Conservation (phyloP, 2,113 vertebrate genomes). For the Actenoides hombroni region DNA sequence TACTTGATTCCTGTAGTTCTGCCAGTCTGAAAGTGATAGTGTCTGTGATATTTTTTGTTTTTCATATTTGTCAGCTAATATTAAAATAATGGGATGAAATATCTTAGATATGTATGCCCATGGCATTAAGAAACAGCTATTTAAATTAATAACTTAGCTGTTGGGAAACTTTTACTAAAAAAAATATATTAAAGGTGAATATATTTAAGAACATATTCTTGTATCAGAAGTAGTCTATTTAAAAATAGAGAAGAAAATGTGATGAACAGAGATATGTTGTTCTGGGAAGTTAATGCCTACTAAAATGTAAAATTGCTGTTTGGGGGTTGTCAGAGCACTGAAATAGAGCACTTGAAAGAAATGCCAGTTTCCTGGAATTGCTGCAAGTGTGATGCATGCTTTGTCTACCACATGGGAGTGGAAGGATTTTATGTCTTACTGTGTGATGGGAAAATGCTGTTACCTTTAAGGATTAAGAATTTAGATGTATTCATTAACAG, state of each 20-base stretch:
- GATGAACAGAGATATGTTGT: fast-evolving
- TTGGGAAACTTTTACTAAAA: not conserved
- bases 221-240: not conserved
- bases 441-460: not conserved
- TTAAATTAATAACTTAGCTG: not conserved
- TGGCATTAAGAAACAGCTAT: not conserved
- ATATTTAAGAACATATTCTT: not conserved
- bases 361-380: not conserved
- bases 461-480: not conserved
- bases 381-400: not conserved
- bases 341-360: not conserved
- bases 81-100: not conserved
- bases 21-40: not conserved
- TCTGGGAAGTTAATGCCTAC: not conserved
- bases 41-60: not conserved
- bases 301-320: not conserved
- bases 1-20: not conserved
- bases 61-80: not conserved
- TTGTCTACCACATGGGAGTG: fast-evolving
- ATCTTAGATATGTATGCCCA: not conserved
- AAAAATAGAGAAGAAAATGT: not conserved
- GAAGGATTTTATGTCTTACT: not conserved
- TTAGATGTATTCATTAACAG: not conserved
- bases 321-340: not conserved
- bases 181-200: not conserved